Evolutionary conservation across 2,113 vertebrate species (phyloP), one percentile per base, ranked within the genome.

Genomic region (Phasianus colchicus): DNA sequence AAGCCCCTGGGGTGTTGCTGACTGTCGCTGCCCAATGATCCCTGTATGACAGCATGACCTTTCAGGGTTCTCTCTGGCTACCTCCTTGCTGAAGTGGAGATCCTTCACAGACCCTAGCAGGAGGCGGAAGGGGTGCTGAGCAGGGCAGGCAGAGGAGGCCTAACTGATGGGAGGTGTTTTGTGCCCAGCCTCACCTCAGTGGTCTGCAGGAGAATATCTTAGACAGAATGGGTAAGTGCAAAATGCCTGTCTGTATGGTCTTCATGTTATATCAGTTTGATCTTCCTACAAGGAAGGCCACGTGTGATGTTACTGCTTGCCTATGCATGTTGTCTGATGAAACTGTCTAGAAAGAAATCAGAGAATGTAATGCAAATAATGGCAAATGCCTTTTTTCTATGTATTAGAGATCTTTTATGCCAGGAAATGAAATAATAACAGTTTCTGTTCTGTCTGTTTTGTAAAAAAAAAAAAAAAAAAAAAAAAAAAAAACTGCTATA

Each of bases 101-200:
- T 10, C 14, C 71, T 24, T 9, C 1, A 0, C 1, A 14, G 66
- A 38, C 34, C 2, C 22, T 4, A 2, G 15, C 2, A 21, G 0
- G 0, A 66, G 42, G 64, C 34, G 63, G 52, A 17, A 3, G 30
- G 19, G n/a, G 34, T 17, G 11, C 4, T 0, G 20, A 45, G 2
- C 4, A 25, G 21, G 34, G 18, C 6, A 3, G 34, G 34, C 9
- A 21, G 20, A 3, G 9, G 7, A 1, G 4, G 22, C 18, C 42
- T 73, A 2, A 0, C 17, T 13, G 25, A 0, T 6, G 70, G 63
- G 47, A 48, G 42, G 34, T 13, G 54, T 0, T 0, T 9, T 45
- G 19, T 24, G 22, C 22, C 21, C 9, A 5, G 71, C 29, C 40
- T 45, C 20, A 4, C 7, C 9, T 0, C 0, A 27, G 48, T 3